A percentile compares a stretch with the other conserved stretches of the same genome.
phyloP scores from a whole-genome alignment of 2,888 invertebrate species.

The Coleophora flavipennella region DNA sequence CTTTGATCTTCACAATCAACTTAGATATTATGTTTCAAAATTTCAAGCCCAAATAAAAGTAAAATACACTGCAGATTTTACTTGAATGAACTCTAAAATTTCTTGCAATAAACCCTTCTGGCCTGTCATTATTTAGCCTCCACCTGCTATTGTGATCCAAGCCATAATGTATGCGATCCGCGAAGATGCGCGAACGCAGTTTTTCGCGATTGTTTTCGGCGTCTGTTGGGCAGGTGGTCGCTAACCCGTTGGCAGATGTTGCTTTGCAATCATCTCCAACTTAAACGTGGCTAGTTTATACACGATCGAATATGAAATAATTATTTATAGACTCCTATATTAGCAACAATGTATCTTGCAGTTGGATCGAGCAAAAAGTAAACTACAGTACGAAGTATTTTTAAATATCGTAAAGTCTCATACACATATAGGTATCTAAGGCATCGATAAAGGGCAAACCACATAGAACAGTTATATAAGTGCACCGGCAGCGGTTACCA shows the following conservation, averaged over 20 bases:
- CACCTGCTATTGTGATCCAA: constrained; percentile 44
- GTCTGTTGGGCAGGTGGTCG: constrained; percentile 37
- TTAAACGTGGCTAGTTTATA: constrained; percentile 1
- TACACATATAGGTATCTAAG: not conserved
- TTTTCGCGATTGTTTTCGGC: constrained; percentile 50
- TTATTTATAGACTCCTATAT: not conserved
- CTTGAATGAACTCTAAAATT: not conserved
- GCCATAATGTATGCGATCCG: not conserved
- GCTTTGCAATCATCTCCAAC: constrained; percentile 3
- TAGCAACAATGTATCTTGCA: too few relatives aligned
- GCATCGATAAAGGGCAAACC: not conserved
- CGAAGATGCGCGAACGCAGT: too few relatives aligned
- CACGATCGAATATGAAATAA: not conserved
- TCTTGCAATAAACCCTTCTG: not conserved
- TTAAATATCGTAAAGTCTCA: too few relatives aligned
- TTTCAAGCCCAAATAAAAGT: too few relatives aligned
- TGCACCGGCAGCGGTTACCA: not conserved
- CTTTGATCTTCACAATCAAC: too few relatives aligned
- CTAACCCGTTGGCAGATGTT: constrained; percentile 50
- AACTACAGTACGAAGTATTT: too few relatives aligned
- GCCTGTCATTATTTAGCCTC: constrained; percentile 6
- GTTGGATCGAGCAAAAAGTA: too few relatives aligned
- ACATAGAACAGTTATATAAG: too few relatives aligned
- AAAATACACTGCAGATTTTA: too few relatives aligned
- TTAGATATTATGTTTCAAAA: too few relatives aligned